These are phyloP conservation scores for Apantesis nais DNA, from an alignment of 2,888 invertebrate genomes.

Conservation along the genomic window DNA sequence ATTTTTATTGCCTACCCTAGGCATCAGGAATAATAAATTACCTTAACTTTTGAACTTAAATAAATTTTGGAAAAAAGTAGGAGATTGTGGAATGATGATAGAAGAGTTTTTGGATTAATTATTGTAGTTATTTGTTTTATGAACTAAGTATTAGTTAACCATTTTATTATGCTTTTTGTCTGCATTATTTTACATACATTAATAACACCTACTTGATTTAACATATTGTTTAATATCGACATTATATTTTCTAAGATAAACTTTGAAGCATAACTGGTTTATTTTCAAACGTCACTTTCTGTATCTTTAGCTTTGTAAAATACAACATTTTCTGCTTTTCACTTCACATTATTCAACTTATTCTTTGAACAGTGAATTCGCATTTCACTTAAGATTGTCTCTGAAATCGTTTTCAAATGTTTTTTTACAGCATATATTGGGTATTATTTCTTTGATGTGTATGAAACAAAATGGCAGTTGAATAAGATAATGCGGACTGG, in stretches of 20 bases:
- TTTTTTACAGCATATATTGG: conserved; percentile 11
- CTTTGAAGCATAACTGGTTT: background rate
- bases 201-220: background rate
- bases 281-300: background rate
- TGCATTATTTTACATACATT: too few relatives aligned
- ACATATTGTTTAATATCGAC: background rate
- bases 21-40: too few relatives aligned
- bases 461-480: conserved; percentile 20
- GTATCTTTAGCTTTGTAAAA: background rate
- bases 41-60: too few relatives aligned
- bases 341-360: conserved; percentile 2
- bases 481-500: background rate
- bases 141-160: too few relatives aligned
- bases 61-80: too few relatives aligned
- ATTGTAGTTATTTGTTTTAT: too few relatives aligned
- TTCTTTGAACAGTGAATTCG: conserved; percentile 23
- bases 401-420: conserved; percentile 2
- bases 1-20: too few relatives aligned
- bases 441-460: conserved; percentile 28
- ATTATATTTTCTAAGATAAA: background rate
- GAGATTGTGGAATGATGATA: too few relatives aligned
- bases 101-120: too few relatives aligned
- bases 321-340: background rate
- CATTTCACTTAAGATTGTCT: background rate
- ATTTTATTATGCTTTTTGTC: too few relatives aligned